phyloP scores from a whole-genome alignment of 2,113 vertebrate genomes.

The Mungos mungo region DNA sequence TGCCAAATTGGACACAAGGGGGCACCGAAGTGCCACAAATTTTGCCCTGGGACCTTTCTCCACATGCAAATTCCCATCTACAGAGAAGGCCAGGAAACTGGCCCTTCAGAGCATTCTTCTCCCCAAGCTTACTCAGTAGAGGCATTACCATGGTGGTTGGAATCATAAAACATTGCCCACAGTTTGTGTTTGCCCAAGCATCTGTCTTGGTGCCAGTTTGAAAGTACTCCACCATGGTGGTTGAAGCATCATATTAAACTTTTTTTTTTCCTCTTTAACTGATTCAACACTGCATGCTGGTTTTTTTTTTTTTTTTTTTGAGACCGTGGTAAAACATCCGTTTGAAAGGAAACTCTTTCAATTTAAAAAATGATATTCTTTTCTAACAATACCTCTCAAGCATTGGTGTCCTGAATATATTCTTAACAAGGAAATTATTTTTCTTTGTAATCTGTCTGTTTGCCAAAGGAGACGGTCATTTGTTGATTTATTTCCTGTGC shows the following conservation, averaged over 20 bases:
- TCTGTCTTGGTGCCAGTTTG: constrained; percentile 38
- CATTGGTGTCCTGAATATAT: constrained; percentile 9
- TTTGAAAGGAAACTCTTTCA: not conserved
- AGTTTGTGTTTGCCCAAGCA: constrained; percentile 25
- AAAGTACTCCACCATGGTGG: constrained; percentile 17
- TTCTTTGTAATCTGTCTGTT: constrained; percentile 53
- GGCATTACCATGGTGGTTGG: not conserved
- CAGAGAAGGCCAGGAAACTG: constrained; percentile 56
- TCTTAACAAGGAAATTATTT: constrained; percentile 59
- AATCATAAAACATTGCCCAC: not conserved
- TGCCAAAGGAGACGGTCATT: constrained; percentile 50
- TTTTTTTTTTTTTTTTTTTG: not conserved
- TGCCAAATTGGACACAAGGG: constrained; percentile 80
- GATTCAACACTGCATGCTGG: not conserved
- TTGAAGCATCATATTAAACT: constrained; percentile 21
- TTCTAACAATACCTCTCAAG: constrained; percentile 25
- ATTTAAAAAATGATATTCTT: not conserved
- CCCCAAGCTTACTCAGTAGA: constrained; percentile 50
- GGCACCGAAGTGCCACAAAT: constrained; percentile 79
- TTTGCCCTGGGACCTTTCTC: constrained; percentile 80
- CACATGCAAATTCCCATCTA: not conserved
- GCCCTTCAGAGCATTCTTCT: constrained; percentile 26
- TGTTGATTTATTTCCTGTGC: constrained; percentile 56
- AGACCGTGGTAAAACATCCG: constrained; percentile 40
- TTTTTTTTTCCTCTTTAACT: not conserved